Base-by-base conservation (phyloP, 2,113 vertebrate genomes). In the Perccottus glenii region DNA sequence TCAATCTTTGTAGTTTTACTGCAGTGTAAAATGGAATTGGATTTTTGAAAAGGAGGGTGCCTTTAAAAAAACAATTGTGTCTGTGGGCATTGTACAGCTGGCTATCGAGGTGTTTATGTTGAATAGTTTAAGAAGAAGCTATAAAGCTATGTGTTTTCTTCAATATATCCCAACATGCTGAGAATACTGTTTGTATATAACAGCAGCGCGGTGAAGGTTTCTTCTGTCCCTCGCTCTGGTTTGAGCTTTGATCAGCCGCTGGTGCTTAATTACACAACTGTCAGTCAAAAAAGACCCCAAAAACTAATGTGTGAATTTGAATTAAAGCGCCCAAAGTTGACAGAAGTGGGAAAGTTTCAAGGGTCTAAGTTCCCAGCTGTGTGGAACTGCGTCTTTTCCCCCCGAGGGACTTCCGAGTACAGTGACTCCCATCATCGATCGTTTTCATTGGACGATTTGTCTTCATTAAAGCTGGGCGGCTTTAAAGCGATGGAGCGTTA, bases 361-460 rank as follows among this genome's bases (percentile, higher is more conserved):
- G 5, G 5, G n/a, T 51, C 8, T 0, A 19, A 64, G 50, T 44
- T 45, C 19, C 60, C 60, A 27, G 38, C 2, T 8, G 38, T 15
- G 56, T 15, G 8, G 38, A 40, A 5, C 38, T 40, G 11, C 33
- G 60, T 49, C 36, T 51, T 14, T 65, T 16, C 27, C 33, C 58
- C 50, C 73, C 64, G 38, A 0, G 52, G 68, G 66, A 42, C 59
- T 67, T 40, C 32, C 1, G 11, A 65, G 70, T 78, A 84, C 77
- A 74, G 74, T 70, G 61, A 76, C 72, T 83, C 65, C 19, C 70
- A 77, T 78, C 86, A 85, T 90, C 74, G 88, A 91, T 90, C 55
- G 64, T 79, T 83, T 85, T 73, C 79, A 85, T 82, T 69, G 80
- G 86, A 88, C 84, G 82, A 91, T 89, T 89, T 69, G 79, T 92